Evolutionary conservation across 1,140 invertebrate genomes (phyloP).

Genomic region (Chironomus striatipennis): DNA sequence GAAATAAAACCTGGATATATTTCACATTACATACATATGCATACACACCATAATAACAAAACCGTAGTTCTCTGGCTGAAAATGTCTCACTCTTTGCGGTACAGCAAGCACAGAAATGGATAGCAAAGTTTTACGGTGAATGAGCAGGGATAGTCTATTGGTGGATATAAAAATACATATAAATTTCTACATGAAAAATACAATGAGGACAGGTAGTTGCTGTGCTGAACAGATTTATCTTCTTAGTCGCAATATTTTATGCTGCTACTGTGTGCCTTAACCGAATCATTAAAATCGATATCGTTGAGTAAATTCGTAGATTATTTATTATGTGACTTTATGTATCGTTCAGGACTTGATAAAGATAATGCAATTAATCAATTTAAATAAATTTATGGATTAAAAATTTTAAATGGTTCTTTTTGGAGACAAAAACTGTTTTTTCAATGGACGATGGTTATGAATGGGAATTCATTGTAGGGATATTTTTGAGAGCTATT

Average conservation of each 20-base stretch:
- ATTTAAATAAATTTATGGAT: conserved; percentile 9
- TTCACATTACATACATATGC: neutral
- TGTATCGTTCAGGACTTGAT: neutral
- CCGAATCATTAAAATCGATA: neutral
- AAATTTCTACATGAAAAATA: too few relatives aligned
- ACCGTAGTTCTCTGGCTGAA: neutral
- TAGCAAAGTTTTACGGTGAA: neutral
- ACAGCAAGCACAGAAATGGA: neutral
- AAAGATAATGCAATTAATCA: neutral
- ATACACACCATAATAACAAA: neutral
- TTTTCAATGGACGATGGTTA: too few relatives aligned
- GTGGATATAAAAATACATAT: too few relatives aligned
- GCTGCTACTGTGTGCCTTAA: neutral
- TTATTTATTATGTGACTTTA: neutral
- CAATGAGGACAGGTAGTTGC: too few relatives aligned
- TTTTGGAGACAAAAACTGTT: too few relatives aligned
- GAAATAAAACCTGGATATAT: neutral
- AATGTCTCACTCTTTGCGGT: conserved; percentile 5
- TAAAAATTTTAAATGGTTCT: neutral
- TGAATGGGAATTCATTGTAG: too few relatives aligned
- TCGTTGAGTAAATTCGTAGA: neutral
- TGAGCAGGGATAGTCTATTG: neutral
- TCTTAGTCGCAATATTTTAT: neutral
- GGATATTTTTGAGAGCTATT: too few relatives aligned
- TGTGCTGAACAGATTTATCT: neutral